A percentile compares a stretch with the other conserved stretches of the same genome.
These are phyloP conservation scores for Merodon equestris DNA, from an alignment of 2,888 invertebrate species.

Conservation along the genomic window DNA sequence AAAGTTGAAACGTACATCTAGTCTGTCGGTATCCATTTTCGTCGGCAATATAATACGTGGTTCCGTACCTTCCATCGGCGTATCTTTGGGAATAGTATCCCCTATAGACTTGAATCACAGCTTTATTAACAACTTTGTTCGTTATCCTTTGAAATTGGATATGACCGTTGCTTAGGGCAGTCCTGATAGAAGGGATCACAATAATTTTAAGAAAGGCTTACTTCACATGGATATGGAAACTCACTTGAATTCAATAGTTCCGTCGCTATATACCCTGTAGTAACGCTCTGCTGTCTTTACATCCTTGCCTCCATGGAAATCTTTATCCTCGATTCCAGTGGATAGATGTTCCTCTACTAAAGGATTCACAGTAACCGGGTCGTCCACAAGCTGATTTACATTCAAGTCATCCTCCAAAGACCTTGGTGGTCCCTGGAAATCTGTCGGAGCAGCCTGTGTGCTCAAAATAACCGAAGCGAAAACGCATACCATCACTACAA, in stretches of 20 bases:
- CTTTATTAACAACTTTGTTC: constrained; percentile 40
- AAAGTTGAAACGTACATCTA: constrained; percentile 5
- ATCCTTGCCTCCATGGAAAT: background rate
- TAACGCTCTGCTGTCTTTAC: constrained; percentile 32
- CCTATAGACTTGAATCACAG: constrained; percentile 41
- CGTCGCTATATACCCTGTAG: constrained; percentile 39
- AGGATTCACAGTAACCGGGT: too few species aligned
- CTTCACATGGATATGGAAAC: background rate
- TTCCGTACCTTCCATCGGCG: constrained; percentile 53
- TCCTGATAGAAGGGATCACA: constrained; percentile 15
- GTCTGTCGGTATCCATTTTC: constrained; percentile 58
- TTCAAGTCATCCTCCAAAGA: constrained; percentile 26
- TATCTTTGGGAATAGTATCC: constrained; percentile 40
- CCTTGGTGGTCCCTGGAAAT: constrained; percentile 26
- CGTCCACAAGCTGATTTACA: constrained; percentile 10
- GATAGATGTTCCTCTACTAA: too few species aligned
- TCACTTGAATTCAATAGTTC: constrained; percentile 60
- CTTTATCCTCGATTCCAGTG: too few species aligned
- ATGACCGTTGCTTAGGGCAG: constrained; percentile 56
- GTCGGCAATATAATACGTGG: constrained; percentile 53
- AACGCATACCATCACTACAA: constrained; percentile 24
- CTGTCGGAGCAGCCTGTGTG: constrained; percentile 43
- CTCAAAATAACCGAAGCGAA: constrained; percentile 8
- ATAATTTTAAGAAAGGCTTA: background rate
- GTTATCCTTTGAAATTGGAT: constrained; percentile 59